phyloP scores from a whole-genome alignment of 2,113 vertebrate genomes.

The Mixornis gularis region DNA sequence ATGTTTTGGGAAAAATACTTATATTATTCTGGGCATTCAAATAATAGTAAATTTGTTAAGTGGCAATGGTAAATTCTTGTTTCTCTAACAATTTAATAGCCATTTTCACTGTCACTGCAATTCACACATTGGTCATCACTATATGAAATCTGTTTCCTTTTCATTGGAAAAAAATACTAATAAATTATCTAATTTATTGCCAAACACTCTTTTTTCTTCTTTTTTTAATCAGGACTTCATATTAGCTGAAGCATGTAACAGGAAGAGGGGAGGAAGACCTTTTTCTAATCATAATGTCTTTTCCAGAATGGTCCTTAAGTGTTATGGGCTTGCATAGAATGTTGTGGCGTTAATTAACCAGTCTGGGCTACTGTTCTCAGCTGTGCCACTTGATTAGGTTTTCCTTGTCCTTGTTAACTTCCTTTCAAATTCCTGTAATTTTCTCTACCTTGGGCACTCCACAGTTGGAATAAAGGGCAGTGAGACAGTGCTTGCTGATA shows the following conservation, averaged over 20 bases:
- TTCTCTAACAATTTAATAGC: background rate
- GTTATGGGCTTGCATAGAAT: background rate
- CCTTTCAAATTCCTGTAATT: background rate
- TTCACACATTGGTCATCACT: background rate
- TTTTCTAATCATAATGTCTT: background rate
- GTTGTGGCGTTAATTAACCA: background rate
- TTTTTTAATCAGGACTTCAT: background rate
- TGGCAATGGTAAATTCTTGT: background rate
- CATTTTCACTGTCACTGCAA: background rate
- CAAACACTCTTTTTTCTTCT: background rate
- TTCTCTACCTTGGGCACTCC: background rate
- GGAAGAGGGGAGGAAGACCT: background rate
- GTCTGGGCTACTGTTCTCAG: background rate
- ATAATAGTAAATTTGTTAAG: background rate
- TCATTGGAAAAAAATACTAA: background rate
- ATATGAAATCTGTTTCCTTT: background rate
- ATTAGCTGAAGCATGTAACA: background rate
- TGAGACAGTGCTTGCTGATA: background rate
- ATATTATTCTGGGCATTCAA: background rate
- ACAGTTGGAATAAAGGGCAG: background rate
- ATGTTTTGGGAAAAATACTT: background rate
- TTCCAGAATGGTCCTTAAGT: background rate
- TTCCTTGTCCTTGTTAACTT: background rate
- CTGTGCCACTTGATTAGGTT: background rate
- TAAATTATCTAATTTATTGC: background rate